phyloP scores from a whole-genome alignment of 92 coral and sea anemone genomes.

The Palythoa grandiflora region DNA sequence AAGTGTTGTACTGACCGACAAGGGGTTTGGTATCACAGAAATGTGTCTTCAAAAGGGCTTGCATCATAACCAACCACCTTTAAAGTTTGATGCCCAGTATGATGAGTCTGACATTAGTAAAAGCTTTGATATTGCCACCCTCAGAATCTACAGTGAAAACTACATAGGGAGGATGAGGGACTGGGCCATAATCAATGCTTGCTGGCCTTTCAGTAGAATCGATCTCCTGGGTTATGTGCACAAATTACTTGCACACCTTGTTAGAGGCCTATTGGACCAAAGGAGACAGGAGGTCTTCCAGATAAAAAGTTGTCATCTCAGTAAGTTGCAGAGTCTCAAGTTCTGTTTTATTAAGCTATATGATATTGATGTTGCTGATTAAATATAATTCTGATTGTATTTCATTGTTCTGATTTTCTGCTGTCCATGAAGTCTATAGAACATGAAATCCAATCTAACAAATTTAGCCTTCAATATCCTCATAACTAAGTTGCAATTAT shows the following conservation, averaged over 20 bases:
- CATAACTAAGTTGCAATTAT: neutral
- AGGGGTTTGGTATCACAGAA: slow-evolving; percentile 56
- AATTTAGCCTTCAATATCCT: neutral
- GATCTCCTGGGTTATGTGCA: slow-evolving; percentile 40
- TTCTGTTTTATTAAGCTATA: neutral
- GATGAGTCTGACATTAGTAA: slow-evolving; percentile 50
- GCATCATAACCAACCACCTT: slow-evolving; percentile 36
- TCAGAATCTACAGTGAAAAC: slow-evolving; percentile 58
- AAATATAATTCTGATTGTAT: no score
- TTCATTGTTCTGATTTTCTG: no score
- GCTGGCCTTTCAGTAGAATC: slow-evolving; percentile 5
- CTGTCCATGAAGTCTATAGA: no score
- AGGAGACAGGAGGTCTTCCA: neutral
- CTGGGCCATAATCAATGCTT: slow-evolving; percentile 44
- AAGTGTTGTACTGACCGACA: slow-evolving; percentile 42
- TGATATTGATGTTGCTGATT: neutral
- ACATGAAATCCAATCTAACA: neutral
- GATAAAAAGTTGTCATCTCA: neutral
- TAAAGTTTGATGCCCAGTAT: slow-evolving; percentile 40
- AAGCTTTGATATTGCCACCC: slow-evolving; percentile 61
- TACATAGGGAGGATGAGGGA: slow-evolving; percentile 59
- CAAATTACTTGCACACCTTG: slow-evolving; percentile 52
- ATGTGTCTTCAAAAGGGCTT: slow-evolving; percentile 46
- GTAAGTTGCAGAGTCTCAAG: neutral
- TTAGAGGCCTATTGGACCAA: slow-evolving; percentile 44